Evolutionary conservation across 2,888 invertebrate genomes (phyloP).

Genomic region (Cerastoderma edule): DNA sequence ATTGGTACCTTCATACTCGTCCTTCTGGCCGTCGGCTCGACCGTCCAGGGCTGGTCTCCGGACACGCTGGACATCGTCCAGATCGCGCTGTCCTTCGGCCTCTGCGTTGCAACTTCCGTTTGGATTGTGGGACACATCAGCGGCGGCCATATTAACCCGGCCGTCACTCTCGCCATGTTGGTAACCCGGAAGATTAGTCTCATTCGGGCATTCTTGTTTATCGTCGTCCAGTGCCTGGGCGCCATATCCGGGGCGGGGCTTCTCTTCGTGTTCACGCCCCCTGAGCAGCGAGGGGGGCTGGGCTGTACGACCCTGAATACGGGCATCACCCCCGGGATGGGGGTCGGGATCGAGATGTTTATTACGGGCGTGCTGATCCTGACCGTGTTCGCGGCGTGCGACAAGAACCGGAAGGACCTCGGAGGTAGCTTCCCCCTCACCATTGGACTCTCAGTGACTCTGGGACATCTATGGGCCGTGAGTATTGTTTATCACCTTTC

Average conservation of each 20-base stretch:
- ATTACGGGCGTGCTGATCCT: slow-evolving; percentile 94
- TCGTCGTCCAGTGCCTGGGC: slow-evolving; percentile 96
- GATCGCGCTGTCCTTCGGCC: slow-evolving; percentile 94
- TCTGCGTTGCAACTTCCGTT: slow-evolving; percentile 92
- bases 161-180: slow-evolving; percentile 86
- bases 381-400: slow-evolving; percentile 92
- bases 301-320: slow-evolving; percentile 87
- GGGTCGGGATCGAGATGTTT: slow-evolving; percentile 91
- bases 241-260: slow-evolving; percentile 96
- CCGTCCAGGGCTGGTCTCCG: slow-evolving; percentile 43
- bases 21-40: slow-evolving; percentile 91
- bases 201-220: slow-evolving; percentile 90
- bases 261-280: slow-evolving; percentile 85
- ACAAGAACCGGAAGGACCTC: slow-evolving; percentile 91
- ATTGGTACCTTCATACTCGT: slow-evolving; percentile 93
- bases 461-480: slow-evolving; percentile 89
- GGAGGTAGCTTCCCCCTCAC: slow-evolving; percentile 91
- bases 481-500: background rate
- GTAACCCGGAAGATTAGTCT: slow-evolving; percentile 91
- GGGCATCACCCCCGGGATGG: slow-evolving; percentile 87
- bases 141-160: slow-evolving; percentile 86
- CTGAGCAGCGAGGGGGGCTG: slow-evolving; percentile 91
- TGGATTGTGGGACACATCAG: slow-evolving; percentile 94
- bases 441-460: slow-evolving; percentile 93
- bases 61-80: slow-evolving; percentile 84